Conservation (phyloP, 2,888 invertebrate species). For the Eupithecia pulchellata region DNA sequence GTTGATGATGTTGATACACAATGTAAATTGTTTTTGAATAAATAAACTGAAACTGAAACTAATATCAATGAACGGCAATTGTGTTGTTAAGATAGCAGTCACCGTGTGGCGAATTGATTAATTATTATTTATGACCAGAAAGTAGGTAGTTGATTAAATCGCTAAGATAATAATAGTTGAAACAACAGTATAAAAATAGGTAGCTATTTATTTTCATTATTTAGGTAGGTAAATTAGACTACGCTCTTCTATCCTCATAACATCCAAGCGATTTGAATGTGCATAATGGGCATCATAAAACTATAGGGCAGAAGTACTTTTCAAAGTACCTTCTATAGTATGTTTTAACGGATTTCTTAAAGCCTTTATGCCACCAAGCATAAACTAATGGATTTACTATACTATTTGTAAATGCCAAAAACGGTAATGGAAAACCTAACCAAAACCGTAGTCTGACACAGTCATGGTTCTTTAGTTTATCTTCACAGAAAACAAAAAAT, state of each 20-base stretch:
- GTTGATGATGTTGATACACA: too few species aligned
- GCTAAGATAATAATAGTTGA: neutral
- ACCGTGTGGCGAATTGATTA: neutral
- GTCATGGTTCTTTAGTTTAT: conserved; percentile 69
- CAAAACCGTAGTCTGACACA: conserved; percentile 80
- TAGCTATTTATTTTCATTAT: neutral
- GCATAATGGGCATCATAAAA: conserved; percentile 4
- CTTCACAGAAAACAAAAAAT: conserved; percentile 83
- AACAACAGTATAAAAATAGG: neutral
- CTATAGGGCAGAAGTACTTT: conserved; percentile 35
- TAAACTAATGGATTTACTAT: conserved; percentile 88
- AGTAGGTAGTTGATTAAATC: neutral
- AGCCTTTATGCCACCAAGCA: conserved; percentile 90
- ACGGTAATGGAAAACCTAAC: conserved; percentile 85
- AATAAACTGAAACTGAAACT: too few species aligned
- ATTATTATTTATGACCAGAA: neutral
- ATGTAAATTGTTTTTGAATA: too few species aligned
- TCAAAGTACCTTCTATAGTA: conserved; percentile 49
- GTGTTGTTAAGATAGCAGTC: neutral
- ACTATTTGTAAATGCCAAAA: conserved; percentile 86
- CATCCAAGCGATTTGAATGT: neutral
- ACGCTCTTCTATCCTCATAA: neutral
- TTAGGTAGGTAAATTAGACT: neutral
- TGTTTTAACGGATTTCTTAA: conserved; percentile 78
- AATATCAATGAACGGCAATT: conserved; percentile 1